phyloP scores from a whole-genome alignment of 1,140 invertebrate genomes.

The Drosophila jambulina region DNA sequence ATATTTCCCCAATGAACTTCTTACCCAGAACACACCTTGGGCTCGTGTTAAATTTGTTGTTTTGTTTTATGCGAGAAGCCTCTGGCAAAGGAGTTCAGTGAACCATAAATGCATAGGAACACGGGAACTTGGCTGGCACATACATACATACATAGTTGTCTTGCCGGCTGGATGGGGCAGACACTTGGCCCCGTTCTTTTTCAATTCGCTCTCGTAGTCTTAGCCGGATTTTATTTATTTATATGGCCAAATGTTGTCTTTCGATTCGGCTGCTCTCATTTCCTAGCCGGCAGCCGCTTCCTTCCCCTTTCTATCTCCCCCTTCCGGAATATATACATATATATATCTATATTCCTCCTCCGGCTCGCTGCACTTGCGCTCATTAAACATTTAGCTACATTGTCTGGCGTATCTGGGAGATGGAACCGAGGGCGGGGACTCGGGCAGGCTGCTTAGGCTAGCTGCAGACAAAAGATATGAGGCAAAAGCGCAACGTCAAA shows the following conservation, averaged over 20 bases:
- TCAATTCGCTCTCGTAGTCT: constrained; percentile 66
- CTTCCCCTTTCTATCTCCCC: constrained; percentile 6
- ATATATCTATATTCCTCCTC: constrained; percentile 12
- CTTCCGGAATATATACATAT: neutral
- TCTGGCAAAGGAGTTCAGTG: constrained; percentile 40
- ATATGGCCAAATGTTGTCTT: constrained; percentile 75
- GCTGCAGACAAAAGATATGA: constrained; percentile 66
- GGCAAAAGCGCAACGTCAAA: constrained; percentile 70
- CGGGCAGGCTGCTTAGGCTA: constrained; percentile 30
- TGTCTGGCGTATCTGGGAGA: constrained; percentile 59
- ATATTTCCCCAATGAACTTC: neutral
- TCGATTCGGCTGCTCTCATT: constrained; percentile 59
- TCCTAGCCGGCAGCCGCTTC: constrained; percentile 46
- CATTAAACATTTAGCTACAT: constrained; percentile 78
- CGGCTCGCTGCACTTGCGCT: constrained; percentile 63
- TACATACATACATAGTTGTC: neutral
- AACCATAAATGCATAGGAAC: constrained; percentile 39
- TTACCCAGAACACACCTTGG: neutral
- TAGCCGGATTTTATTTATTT: constrained; percentile 66
- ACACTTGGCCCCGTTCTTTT: constrained; percentile 62
- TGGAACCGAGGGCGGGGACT: neutral
- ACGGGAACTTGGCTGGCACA: neutral
- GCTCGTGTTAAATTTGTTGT: neutral
- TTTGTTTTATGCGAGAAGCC: constrained; percentile 3
- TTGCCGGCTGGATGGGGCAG: constrained; percentile 28